Evolutionary conservation across 2,113 vertebrate species (phyloP).

Genomic region (Solea senegalensis): DNA sequence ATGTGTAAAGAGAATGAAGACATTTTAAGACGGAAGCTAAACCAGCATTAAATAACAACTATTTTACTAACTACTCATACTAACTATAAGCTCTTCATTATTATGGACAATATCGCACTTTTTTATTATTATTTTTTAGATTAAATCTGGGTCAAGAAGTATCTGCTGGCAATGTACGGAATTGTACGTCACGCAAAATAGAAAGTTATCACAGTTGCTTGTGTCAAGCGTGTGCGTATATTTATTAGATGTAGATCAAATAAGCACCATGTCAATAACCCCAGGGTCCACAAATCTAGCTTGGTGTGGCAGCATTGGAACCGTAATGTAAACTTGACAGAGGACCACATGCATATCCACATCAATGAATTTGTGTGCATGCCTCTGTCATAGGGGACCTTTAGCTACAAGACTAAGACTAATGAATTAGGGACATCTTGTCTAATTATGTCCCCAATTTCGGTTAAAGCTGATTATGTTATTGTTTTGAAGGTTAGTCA

Average conservation of each 20-base stretch:
- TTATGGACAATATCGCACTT: neutral
- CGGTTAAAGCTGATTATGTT: too few species aligned
- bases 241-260: conserved; percentile 7
- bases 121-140: neutral
- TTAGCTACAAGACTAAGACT: too few species aligned
- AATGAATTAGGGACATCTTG: too few species aligned
- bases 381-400: too few species aligned
- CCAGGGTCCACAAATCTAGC: neutral
- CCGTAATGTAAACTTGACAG: neutral
- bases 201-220: neutral
- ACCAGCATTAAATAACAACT: neutral
- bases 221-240: neutral
- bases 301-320: neutral
- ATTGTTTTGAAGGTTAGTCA: too few species aligned
- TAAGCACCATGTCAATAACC: neutral
- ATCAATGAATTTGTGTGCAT: neutral
- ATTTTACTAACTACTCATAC: neutral
- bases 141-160: neutral
- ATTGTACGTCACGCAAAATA: neutral
- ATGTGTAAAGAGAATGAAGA: conserved; percentile 4
- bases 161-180: neutral
- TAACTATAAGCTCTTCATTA: conserved; percentile 12
- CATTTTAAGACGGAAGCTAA: conserved; percentile 22
- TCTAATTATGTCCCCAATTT: too few species aligned
- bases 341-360: neutral